Conservation (phyloP, 2,888 invertebrate species). For the Diploptera punctata region DNA sequence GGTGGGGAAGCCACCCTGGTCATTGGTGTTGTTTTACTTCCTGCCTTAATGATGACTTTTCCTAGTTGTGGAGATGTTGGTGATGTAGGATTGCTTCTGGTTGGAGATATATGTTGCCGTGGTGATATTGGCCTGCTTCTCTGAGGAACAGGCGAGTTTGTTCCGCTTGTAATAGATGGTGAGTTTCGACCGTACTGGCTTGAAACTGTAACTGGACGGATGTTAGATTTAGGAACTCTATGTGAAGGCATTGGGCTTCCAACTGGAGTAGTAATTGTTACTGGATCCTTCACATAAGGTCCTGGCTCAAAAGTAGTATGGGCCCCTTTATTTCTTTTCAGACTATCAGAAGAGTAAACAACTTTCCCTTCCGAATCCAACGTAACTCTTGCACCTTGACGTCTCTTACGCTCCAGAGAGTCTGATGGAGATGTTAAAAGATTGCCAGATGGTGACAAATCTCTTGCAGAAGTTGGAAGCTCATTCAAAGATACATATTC, state of each 20-base stretch:
- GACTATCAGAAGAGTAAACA: constrained; percentile 85
- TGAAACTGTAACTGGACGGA: constrained; percentile 54
- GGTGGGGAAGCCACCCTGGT: constrained; percentile 31
- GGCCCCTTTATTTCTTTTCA: constrained; percentile 74
- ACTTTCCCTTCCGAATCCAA: constrained; percentile 88
- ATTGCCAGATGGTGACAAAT: constrained; percentile 36
- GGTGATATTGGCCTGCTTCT: constrained; percentile 45
- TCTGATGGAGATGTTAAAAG: constrained; percentile 39
- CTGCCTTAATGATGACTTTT: constrained; percentile 68
- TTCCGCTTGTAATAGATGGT: neutral
- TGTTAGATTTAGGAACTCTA: constrained; percentile 53
- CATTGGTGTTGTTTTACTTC: constrained; percentile 53
- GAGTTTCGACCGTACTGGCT: constrained; percentile 38
- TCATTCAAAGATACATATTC: constrained; percentile 86
- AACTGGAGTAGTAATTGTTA: constrained; percentile 55
- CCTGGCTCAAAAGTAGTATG: constrained; percentile 88
- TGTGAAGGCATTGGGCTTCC: constrained; percentile 60
- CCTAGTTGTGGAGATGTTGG: constrained; percentile 69
- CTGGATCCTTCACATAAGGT: constrained; percentile 60
- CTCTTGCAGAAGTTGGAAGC: constrained; percentile 60
- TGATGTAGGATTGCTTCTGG: constrained; percentile 2
- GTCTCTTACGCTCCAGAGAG: constrained; percentile 61
- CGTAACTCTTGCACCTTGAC: constrained; percentile 79
- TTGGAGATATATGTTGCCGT: constrained; percentile 40
- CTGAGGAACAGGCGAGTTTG: constrained; percentile 47